phyloP scores from a whole-genome alignment of 2,888 invertebrate species.

The Cartodere bifasciata region DNA sequence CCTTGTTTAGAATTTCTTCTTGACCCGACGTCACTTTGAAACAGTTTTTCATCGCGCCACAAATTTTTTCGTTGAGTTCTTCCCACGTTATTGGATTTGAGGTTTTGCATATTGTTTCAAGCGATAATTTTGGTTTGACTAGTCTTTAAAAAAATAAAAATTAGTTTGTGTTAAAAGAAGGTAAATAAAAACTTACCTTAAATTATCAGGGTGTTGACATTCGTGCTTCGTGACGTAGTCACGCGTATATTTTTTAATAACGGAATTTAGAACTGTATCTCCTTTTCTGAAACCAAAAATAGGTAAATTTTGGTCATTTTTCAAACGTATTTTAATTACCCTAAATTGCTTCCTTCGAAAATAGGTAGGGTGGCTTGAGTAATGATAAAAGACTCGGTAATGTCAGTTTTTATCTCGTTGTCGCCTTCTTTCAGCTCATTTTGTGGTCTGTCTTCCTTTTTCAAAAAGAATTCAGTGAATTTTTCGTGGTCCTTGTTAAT shows the following conservation, averaged over 20 bases:
- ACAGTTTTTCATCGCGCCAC: conserved; percentile 57
- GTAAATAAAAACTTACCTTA: conserved; percentile 17
- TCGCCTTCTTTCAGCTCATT: conserved; percentile 19
- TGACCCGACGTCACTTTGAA: conserved; percentile 50
- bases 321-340: conserved; percentile 3
- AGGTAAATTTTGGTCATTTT: conserved; percentile 2
- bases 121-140: conserved; percentile 42
- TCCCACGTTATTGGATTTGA: conserved; percentile 52
- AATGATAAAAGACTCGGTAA: conserved; percentile 56
- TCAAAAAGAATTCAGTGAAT: conserved; percentile 36
- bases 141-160: conserved; percentile 30
- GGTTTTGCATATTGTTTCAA: conserved; percentile 30
- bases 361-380: conserved; percentile 53
- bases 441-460: conserved; percentile 25
- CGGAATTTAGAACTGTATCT: conserved; percentile 32
- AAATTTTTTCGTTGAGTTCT: conserved; percentile 51
- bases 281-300: conserved; percentile 25
- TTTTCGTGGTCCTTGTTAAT: conserved; percentile 49
- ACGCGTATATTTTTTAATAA: conserved; percentile 54
- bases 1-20: conserved; percentile 41
- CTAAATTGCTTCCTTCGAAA: conserved; percentile 41
- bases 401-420: conserved; percentile 29
- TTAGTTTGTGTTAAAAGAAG: conserved; percentile 3
- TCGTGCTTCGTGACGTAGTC: conserved; percentile 57
- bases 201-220: conserved; percentile 36